Conservation (phyloP, 37 sponge, comb jelly and placozoan genomes). For the Beroe forskalii region DNA sequence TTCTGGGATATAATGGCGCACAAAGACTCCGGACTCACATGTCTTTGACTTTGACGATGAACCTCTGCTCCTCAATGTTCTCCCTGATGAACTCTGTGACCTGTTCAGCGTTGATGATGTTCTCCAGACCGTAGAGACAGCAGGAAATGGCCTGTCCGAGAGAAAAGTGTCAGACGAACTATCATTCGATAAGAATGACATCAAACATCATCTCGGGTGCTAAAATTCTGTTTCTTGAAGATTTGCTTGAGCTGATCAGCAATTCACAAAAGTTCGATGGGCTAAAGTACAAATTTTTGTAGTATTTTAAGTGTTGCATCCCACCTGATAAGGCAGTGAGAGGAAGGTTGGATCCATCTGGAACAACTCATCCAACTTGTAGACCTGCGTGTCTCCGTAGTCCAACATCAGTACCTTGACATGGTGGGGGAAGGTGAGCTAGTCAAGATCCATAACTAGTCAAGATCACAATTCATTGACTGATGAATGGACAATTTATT, state of each 20-base stretch:
- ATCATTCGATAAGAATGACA: too few relatives aligned
- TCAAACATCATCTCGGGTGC: too few relatives aligned
- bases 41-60: not conserved
- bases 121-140: conserved; percentile 31
- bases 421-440: not conserved
- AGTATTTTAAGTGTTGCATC: not conserved
- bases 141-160: conserved; percentile 24
- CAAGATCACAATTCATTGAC: too few relatives aligned
- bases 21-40: conserved; percentile 15
- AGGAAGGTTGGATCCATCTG: not conserved
- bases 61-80: conserved; percentile 7
- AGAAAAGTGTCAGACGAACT: too few relatives aligned
- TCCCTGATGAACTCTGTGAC: not conserved
- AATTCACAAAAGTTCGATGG: too few relatives aligned
- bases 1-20: too few relatives aligned
- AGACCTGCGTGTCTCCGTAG: conserved; percentile 6
- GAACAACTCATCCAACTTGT: not conserved
- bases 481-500: too few relatives aligned
- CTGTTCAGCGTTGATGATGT: conserved; percentile 12
- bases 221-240: too few relatives aligned
- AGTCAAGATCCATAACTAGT: too few relatives aligned
- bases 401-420: conserved; percentile 58
- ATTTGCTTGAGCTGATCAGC: too few relatives aligned
- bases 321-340: conserved; percentile 9
- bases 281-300: too few relatives aligned